Evolutionary conservation across 2,797 vertebrate genomes (phyloP), one percentile per base, ranked within the genome.

Genomic region (Urosaurus nigricauda): DNA sequence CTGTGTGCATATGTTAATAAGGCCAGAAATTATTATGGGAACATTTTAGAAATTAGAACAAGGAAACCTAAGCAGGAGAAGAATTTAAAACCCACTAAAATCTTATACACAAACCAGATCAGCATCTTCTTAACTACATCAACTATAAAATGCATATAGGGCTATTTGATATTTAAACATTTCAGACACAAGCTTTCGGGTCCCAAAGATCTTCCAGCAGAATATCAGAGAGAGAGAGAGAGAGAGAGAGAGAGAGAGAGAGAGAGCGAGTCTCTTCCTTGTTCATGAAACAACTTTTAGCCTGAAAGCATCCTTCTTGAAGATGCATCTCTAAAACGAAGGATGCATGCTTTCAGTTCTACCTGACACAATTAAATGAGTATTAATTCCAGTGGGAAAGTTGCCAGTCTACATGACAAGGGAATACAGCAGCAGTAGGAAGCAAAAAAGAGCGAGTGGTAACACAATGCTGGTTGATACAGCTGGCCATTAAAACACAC

Each of bases 401-500:
- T 92, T 92, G 94, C 88, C 92, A 90, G 83, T 77, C 87, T 91
- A 92, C 92, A 91, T 89, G 37, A 58, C 86, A 87, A 65, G 7
- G 51, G 91, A 94, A 95, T 94, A 84, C n/a, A 87, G 89, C 94
- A 88, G 78, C 17, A 13, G 65, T 19, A 84, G 53, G 73, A 79
- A 47, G 68, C 37, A 63, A 17, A 83, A 79, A n/a, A 24, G 32
- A 37, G n/a, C 16, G 43, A 56, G 13, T 19, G 47, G 16, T 53
- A 82, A 2, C 70, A 21, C 56, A 56, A 68, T 14, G 51, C 37
- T 75, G 24, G 37, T 37, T 87, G 84, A 74, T 80, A 51, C 9
- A 78, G 24, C 51, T 95, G 94, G 93, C 93, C 95, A 94, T 96
- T 94, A 95, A 95, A 91, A 94, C 93, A 92, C 51, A 32, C 29